Evolutionary conservation across 2,888 invertebrate species (phyloP), one percentile per base, ranked within the genome.

Genomic region (Calephelis perditalis): DNA sequence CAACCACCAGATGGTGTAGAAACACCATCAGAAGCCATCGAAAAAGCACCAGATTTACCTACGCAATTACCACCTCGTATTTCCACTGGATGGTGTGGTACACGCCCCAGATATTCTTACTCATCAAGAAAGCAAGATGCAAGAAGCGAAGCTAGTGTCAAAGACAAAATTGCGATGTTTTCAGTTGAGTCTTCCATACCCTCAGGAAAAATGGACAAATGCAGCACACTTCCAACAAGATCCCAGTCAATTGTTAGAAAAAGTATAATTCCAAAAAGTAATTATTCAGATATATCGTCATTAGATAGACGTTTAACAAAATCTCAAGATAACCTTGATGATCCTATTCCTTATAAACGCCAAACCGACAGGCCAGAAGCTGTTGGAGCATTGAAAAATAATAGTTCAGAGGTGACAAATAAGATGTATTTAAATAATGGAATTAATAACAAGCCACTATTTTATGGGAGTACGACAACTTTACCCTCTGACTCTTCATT

Each of bases 101-200:
- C 75, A 57, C 81, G 90, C 36, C 75, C 84, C 59, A 81, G 88
- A 37, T 83, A 79, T 65, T 84, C 87, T 2, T 83, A 92, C 65
- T 78, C 79, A n/a, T 88, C 89, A 4, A 86, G 94, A 91, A 91
- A 93, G 62, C 94, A 95, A 81, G 95, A 96, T 82, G 95, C 95
- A 70, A 94, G 94, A 74, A 95, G 95, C 67, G 95, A 95, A 81
- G 94, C 93, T 68, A 96, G 96, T 73, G 96, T 96, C 61, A 93
- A 94, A 73, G 96, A 96, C 77, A 96, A 96, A 86, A 96, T 96
- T 72, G 96, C 96, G 62, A 95, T 96, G 95, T 96, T 96, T 82
- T 96, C 96, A 55, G 92, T 88, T 69, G 88, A 90, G 65, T 81
- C 81, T 63, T 71, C 84, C 2, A 73, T 80, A 47, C 86, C 89